These are phyloP conservation scores for Athetis lepigone DNA, from an alignment of 2,888 invertebrate genomes.

Conservation along the genomic window DNA sequence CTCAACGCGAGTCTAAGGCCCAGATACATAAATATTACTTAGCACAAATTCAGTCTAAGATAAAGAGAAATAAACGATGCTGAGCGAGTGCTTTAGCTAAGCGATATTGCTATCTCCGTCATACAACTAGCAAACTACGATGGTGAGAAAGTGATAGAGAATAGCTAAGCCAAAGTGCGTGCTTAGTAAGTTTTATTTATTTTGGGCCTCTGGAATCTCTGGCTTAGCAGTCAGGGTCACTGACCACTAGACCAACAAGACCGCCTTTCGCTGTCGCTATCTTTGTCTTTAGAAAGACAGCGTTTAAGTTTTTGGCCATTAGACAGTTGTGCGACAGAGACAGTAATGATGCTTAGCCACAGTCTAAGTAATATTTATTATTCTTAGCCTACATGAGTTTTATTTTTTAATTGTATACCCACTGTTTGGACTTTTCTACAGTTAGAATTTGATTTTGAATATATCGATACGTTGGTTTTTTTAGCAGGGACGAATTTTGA, in stretches of 20 bases:
- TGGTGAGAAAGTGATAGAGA: no score
- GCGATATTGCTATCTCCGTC: background rate
- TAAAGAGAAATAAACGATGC: no score
- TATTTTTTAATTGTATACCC: slow-evolving; percentile 38
- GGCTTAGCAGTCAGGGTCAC: no score
- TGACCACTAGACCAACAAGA: no score
- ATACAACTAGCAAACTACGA: no score
- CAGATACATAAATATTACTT: background rate
- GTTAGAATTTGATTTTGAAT: slow-evolving; percentile 7
- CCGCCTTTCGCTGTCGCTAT: no score
- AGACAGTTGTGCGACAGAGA: background rate
- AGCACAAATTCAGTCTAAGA: background rate
- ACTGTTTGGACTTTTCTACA: slow-evolving; percentile 9
- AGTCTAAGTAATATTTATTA: background rate
- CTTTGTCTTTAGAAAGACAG: no score
- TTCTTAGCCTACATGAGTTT: background rate
- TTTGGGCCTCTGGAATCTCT: no score
- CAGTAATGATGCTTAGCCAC: background rate
- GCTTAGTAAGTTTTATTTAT: no score
- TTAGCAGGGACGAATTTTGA: no score
- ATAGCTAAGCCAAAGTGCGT: no score
- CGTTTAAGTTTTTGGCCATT: no score
- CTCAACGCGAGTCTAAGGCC: background rate
- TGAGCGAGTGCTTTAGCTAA: background rate
- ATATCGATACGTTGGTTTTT: slow-evolving; percentile 30